Evolutionary conservation across 2,113 vertebrate species (phyloP).

Genomic region (Indri indri): DNA sequence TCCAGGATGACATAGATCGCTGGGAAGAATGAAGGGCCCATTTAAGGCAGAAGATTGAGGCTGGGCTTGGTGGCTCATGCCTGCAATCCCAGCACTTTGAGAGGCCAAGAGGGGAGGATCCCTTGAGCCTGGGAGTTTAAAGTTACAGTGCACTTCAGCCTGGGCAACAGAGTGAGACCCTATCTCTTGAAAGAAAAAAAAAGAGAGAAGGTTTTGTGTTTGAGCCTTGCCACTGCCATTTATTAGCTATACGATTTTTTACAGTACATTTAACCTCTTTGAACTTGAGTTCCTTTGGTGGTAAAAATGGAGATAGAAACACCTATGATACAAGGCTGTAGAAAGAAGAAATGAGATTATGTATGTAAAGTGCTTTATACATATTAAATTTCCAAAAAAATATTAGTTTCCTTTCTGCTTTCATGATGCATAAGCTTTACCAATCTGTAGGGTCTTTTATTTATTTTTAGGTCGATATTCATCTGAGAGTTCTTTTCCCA

Average conservation of each 20-base stretch:
- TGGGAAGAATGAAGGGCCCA: not conserved
- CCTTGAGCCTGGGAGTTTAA: too few species aligned
- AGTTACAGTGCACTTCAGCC: too few species aligned
- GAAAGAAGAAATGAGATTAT: not conserved
- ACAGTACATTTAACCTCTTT: not conserved
- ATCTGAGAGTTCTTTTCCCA: not conserved
- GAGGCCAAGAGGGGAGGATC: too few species aligned
- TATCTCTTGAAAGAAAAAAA: too few species aligned
- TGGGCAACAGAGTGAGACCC: too few species aligned
- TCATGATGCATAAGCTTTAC: not conserved
- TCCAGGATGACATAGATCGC: not conserved
- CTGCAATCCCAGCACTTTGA: too few species aligned
- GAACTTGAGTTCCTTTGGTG: not conserved
- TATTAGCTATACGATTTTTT: not conserved
- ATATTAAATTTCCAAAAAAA: not conserved
- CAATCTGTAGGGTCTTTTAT: not conserved
- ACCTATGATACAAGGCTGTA: not conserved
- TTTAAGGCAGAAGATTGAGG: not conserved
- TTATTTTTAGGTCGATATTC: conserved; percentile 34
- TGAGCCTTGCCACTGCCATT: not conserved
- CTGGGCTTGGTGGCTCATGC: too few species aligned
- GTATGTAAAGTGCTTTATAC: not conserved
- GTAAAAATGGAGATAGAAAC: not conserved
- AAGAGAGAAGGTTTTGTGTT: not conserved
- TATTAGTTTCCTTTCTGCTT: not conserved